These are phyloP conservation scores for Oceanodroma tethys DNA, from an alignment of 2,113 vertebrate genomes.

Conservation along the genomic window DNA sequence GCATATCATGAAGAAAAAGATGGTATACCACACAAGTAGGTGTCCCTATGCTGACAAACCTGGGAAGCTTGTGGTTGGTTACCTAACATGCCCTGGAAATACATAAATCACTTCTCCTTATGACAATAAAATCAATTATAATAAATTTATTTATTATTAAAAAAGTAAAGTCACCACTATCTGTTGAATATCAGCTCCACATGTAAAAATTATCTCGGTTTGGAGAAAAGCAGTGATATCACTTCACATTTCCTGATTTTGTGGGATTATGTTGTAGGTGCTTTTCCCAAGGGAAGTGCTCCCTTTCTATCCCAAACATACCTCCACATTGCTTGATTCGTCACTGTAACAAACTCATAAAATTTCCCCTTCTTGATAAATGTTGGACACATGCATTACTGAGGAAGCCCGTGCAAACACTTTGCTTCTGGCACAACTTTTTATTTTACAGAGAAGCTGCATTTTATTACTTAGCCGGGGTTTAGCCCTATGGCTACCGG, in stretches of 20 bases:
- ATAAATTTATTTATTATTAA: neutral
- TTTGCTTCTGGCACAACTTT: neutral
- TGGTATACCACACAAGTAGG: neutral
- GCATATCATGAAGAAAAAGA: neutral
- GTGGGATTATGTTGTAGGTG: neutral
- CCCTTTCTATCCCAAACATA: neutral
- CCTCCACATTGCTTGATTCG: neutral
- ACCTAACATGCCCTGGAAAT: neutral
- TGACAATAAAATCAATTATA: neutral
- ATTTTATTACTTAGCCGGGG: neutral
- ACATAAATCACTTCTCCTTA: neutral
- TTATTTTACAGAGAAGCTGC: neutral
- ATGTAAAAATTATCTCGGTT: neutral
- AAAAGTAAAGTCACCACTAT: neutral
- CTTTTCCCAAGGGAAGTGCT: neutral
- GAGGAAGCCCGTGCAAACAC: rapidly evolving
- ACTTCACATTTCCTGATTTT: neutral
- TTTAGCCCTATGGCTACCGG: neutral
- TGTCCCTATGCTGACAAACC: neutral
- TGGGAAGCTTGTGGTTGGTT: neutral
- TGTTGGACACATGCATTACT: rapidly evolving
- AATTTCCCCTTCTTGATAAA: neutral
- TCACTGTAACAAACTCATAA: neutral
- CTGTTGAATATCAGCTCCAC: neutral
- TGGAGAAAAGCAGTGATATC: neutral